Evolutionary conservation across 1,140 invertebrate species (phyloP).

Genomic region (Diachasma alloeum): DNA sequence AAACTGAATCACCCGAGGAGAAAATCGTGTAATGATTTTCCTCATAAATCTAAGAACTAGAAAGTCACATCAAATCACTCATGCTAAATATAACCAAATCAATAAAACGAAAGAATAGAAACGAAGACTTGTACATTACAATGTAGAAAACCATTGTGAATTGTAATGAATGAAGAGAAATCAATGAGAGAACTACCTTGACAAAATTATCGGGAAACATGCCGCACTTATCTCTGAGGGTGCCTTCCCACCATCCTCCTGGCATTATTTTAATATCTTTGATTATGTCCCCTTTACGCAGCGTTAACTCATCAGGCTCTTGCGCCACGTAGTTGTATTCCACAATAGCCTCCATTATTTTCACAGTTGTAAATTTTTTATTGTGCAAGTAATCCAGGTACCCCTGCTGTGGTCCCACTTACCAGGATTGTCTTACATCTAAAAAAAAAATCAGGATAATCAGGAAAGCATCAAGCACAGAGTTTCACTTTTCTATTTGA

Average conservation of each 20-base stretch:
- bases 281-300: conserved; percentile 90
- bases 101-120: too few relatives aligned
- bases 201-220: conserved; percentile 99
- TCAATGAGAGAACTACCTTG: conserved; percentile 65
- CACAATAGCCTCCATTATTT: conserved; percentile 75
- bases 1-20: too few relatives aligned
- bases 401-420: background rate
- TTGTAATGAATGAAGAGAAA: background rate
- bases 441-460: background rate
- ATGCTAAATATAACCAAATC: too few relatives aligned
- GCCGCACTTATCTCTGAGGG: conserved; percentile 85
- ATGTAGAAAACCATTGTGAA: too few relatives aligned
- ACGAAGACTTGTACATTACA: too few relatives aligned
- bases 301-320: conserved; percentile 84
- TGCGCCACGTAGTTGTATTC: conserved; percentile 84
- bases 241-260: conserved; percentile 97
- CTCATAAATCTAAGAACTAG: background rate
- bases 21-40: too few relatives aligned
- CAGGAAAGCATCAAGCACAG: background rate
- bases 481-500: too few relatives aligned
- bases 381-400: background rate
- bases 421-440: conserved; percentile 3
- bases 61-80: background rate
- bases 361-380: background rate
- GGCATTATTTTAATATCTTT: conserved; percentile 82